Evolutionary conservation across 2,888 invertebrate species (phyloP).

Genomic region (Bombyx huttoni): DNA sequence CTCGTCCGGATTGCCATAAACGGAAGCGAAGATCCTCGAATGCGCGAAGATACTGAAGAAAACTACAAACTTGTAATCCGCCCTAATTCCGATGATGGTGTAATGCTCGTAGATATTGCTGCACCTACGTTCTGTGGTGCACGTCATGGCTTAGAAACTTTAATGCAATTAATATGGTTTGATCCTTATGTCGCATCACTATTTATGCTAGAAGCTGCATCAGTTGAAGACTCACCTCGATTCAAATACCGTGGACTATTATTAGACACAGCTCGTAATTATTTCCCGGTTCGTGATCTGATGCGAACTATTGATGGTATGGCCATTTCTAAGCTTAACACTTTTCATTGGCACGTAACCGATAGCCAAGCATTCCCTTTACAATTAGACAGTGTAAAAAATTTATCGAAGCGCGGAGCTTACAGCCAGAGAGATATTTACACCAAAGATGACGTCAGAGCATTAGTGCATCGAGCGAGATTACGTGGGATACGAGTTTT

Average conservation of each 20-base stretch:
- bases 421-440: conserved; percentile 83
- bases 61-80: conserved; percentile 76
- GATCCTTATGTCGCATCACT: conserved; percentile 74
- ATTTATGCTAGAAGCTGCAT: conserved; percentile 74
- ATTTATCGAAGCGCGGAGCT: conserved; percentile 83
- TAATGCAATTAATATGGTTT: conserved; percentile 84
- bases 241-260: conserved; percentile 86
- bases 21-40: conserved; percentile 54
- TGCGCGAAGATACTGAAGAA: conserved; percentile 79
- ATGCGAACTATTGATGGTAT: conserved; percentile 85
- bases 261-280: conserved; percentile 91
- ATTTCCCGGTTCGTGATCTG: conserved; percentile 79
- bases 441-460: conserved; percentile 76
- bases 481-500: conserved; percentile 87
- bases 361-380: conserved; percentile 94
- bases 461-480: conserved; percentile 82
- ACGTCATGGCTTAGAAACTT: conserved; percentile 81
- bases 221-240: conserved; percentile 81
- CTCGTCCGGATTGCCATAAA: conserved; percentile 58
- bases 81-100: conserved; percentile 19
- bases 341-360: conserved; percentile 91
- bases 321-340: conserved; percentile 90
- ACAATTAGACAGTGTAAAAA: conserved; percentile 79
- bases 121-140: conserved; percentile 82
- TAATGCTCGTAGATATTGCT: conserved; percentile 70